These are phyloP conservation scores for Hemithea aestivaria DNA, from an alignment of 2,888 invertebrate species.

Conservation along the genomic window DNA sequence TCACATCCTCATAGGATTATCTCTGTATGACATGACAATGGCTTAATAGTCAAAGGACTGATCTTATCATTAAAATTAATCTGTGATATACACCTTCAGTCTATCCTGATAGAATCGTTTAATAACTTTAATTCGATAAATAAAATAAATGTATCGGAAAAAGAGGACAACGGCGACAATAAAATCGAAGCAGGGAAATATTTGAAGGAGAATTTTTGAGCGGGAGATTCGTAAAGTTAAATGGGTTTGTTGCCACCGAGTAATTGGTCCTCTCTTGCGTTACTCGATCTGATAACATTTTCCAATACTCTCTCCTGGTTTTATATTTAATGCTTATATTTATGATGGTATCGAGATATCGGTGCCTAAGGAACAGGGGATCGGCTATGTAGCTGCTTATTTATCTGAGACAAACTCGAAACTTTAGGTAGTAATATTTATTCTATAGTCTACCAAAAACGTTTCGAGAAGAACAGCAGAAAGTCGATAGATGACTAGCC, in stretches of 20 bases:
- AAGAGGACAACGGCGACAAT: constrained; percentile 60
- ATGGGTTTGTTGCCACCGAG: constrained; percentile 71
- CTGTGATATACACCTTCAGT: constrained; percentile 25
- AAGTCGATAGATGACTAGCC: too few relatives aligned
- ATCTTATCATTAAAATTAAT: too few relatives aligned
- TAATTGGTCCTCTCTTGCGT: constrained; percentile 62
- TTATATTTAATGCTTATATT: constrained; percentile 11
- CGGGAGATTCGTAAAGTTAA: constrained; percentile 69
- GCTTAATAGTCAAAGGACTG: too few relatives aligned
- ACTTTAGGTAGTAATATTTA: too few relatives aligned
- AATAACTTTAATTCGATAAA: constrained; percentile 60
- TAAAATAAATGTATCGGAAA: constrained; percentile 68
- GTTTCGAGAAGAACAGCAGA: too few relatives aligned
- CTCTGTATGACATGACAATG: too few relatives aligned
- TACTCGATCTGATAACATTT: constrained; percentile 64
- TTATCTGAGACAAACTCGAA: too few relatives aligned
- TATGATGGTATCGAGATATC: too few relatives aligned
- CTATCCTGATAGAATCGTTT: constrained; percentile 22
- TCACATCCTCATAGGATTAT: too few relatives aligned
- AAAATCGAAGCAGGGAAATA: constrained; percentile 68
- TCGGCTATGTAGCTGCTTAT: too few relatives aligned
- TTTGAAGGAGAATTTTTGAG: constrained; percentile 63
- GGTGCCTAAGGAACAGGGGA: too few relatives aligned
- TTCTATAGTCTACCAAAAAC: too few relatives aligned
- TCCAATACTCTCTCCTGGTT: constrained; percentile 36